phyloP scores from a whole-genome alignment of 2,888 invertebrate species.

The Orthonychiurus folsomi region DNA sequence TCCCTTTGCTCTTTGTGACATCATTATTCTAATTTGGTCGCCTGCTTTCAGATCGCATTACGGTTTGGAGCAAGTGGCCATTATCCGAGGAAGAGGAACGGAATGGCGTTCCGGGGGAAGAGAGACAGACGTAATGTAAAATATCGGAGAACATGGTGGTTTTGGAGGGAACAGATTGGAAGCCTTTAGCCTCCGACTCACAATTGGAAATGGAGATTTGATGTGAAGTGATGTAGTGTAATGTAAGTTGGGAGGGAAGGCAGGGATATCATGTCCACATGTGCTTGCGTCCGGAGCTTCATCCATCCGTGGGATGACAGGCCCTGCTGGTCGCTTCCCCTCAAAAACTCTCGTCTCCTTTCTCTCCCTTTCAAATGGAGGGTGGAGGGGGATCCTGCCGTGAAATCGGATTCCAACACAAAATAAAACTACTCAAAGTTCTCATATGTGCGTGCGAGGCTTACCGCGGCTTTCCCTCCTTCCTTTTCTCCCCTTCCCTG shows the following conservation, averaged over 20 bases:
- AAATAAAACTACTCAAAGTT: slow-evolving; percentile 1
- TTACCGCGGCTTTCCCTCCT: background rate
- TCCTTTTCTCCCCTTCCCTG: background rate
- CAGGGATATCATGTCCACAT: too few relatives aligned
- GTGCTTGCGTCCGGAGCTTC: background rate
- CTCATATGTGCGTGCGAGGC: too few relatives aligned
- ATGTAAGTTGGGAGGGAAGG: background rate
- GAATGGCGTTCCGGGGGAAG: background rate
- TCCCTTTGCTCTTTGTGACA: background rate
- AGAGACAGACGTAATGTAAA: background rate
- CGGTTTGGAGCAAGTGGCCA: too few relatives aligned
- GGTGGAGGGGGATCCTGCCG: background rate
- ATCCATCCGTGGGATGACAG: background rate
- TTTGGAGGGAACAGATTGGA: background rate
- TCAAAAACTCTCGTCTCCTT: background rate
- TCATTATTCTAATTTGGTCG: background rate
- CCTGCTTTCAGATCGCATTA: background rate
- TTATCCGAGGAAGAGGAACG: too few relatives aligned
- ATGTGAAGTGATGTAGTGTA: slow-evolving; percentile 1
- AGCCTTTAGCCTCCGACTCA: background rate
- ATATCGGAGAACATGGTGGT: background rate
- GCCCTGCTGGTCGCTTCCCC: background rate
- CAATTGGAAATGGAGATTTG: slow-evolving; percentile 1
- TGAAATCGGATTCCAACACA: background rate
- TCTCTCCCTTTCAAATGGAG: background rate